Conservation (phyloP, 2,113 vertebrate genomes). For the Pituophis catenifer region DNA sequence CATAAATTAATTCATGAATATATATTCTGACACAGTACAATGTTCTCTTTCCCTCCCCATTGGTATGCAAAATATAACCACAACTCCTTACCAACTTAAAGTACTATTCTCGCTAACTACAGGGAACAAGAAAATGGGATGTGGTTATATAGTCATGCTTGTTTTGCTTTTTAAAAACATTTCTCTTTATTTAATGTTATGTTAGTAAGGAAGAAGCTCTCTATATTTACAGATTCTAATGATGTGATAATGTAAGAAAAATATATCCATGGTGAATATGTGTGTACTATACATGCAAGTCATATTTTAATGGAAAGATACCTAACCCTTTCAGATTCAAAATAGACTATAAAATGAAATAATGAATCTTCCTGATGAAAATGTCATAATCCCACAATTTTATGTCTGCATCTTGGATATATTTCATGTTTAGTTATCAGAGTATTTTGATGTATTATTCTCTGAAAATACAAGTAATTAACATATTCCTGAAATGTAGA, state of each 20-base stretch:
- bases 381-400: slow-evolving; percentile 46
- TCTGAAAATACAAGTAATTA: slow-evolving; percentile 29
- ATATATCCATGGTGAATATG: not conserved
- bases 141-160: not conserved
- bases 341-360: slow-evolving; percentile 34
- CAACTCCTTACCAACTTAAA: not conserved
- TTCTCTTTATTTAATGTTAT: not conserved
- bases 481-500: slow-evolving; percentile 26
- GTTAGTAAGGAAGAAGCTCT: not conserved
- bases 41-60: not conserved
- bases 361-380: slow-evolving; percentile 47
- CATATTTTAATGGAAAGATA: slow-evolving; percentile 37
- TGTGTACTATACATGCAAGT: not conserved
- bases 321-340: slow-evolving; percentile 44
- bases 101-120: not conserved
- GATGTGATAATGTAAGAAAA: too few species aligned
- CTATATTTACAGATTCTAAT: not conserved
- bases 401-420: slow-evolving; percentile 31
- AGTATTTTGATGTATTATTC: slow-evolving; percentile 43
- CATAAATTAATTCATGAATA: not conserved
- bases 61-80: not conserved
- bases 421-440: slow-evolving; percentile 32
- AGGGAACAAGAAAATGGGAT: not conserved
- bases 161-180: not conserved
- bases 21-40: not conserved